Evolutionary conservation across 1,140 invertebrate species (phyloP).

Genomic region (Eciton burchellii): DNA sequence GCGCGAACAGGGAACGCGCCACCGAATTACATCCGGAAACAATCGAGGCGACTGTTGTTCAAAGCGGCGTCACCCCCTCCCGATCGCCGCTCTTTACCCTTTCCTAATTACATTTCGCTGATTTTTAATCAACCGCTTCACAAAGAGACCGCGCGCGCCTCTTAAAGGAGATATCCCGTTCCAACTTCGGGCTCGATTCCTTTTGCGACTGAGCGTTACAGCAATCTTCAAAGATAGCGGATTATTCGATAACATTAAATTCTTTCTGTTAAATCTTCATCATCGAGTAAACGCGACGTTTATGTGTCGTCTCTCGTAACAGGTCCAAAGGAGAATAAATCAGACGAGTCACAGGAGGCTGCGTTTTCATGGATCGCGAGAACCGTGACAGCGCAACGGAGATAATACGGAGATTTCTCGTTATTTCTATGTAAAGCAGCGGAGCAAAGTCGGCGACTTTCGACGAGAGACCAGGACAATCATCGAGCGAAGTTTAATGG

Average conservation of each 20-base stretch:
- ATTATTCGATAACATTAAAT: too few species aligned
- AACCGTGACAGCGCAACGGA: constrained; percentile 11
- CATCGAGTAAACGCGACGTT: neutral
- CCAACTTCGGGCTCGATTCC: neutral
- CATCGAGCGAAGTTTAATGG: constrained; percentile 34
- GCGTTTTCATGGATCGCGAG: constrained; percentile 8
- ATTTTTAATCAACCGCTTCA: constrained; percentile 53
- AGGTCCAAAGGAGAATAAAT: constrained; percentile 9
- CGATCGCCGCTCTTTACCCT: constrained; percentile 29
- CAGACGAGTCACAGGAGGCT: neutral
- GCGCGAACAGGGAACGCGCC: neutral
- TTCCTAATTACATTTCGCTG: constrained; percentile 44
- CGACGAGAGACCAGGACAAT: neutral
- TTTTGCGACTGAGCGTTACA: neutral
- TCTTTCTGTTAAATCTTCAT: neutral
- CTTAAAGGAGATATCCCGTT: constrained; percentile 37
- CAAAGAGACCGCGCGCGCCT: constrained; percentile 10
- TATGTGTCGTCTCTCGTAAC: neutral
- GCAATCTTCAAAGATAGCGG: neutral
- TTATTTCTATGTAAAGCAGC: constrained; percentile 58
- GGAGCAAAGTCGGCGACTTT: constrained; percentile 3
- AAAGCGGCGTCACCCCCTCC: neutral
- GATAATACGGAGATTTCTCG: constrained; percentile 39
- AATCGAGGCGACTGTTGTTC: constrained; percentile 35
- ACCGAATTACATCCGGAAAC: constrained; percentile 17